Percentiles rank a stretch among this genome's conserved stretches.
These are phyloP conservation scores for Lepetodrilus schrolli DNA, from an alignment of 2,888 invertebrate species.

Conservation along the genomic window DNA sequence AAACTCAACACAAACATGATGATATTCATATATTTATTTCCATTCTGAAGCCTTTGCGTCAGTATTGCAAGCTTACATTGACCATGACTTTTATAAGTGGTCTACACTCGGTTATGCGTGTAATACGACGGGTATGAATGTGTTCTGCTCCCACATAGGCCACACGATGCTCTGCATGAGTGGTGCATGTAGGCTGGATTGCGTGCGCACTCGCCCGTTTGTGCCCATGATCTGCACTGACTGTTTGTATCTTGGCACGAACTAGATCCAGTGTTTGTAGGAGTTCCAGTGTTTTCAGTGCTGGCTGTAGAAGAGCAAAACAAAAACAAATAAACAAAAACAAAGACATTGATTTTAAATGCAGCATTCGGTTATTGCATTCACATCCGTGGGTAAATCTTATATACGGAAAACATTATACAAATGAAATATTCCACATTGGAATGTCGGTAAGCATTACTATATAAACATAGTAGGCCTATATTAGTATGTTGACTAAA, in stretches of 20 bases:
- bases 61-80: too few species aligned
- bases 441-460: too few species aligned
- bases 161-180: constrained; percentile 42
- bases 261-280: background rate
- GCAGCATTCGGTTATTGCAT: background rate
- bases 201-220: constrained; percentile 39
- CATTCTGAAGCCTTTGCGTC: too few species aligned
- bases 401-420: too few species aligned
- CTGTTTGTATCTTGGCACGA: constrained; percentile 39
- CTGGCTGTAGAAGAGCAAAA: background rate
- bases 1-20: too few species aligned
- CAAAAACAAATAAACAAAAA: background rate
- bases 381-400: background rate
- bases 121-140: too few species aligned
- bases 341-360: background rate
- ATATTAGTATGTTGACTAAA: too few species aligned
- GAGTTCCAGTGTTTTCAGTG: background rate
- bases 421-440: too few species aligned
- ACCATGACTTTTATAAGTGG: too few species aligned
- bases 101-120: too few species aligned
- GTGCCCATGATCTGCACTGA: constrained; percentile 40
- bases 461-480: too few species aligned
- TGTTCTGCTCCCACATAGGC: background rate
- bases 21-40: too few species aligned
- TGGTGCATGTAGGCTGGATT: constrained; percentile 46